Evolutionary conservation across 2,888 invertebrate species (phyloP), one percentile per base, ranked within the genome.

Genomic region (Ectemnius continuus): DNA sequence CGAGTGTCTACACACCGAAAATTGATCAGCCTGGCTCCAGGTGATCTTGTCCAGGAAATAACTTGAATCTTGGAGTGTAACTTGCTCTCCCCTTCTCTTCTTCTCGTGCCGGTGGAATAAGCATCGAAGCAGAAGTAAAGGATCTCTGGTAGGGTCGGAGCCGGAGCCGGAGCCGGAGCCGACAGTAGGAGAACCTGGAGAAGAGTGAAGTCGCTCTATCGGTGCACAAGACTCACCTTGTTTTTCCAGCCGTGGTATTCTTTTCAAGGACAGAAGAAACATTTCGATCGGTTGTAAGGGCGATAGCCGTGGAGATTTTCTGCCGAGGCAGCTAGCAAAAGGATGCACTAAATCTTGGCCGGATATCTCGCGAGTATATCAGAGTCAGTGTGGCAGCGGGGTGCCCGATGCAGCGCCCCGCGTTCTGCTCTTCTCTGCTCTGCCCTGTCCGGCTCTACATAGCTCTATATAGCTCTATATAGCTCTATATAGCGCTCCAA

Each of bases 321-420:
- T 84, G 83, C 82, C 80, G 82, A 13, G 80, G 81, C 79, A 84
- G 80, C 84, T 84, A 84, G 86, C 85, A 84, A 83, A 84, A 85
- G 86, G 86, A 86, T 88, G 88, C 88, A 89, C 89, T 90, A 90
- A 90, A 90, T 90, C 89, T 89, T 87, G 83, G 75, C 82, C 84
- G 85, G 88, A 87, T 89, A 90, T 90, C 90, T 90, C 84, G 84
- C 83, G 86, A 85, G 88, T 88, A 89, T 89, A 90, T 90, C 89
- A 87, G 88, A 89, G 89, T 88, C 88, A 88, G 88, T 89, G 86
- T 88, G 88, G 88, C 89, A 90, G 89, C 89, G 88, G 89, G 89
- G 88, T 89, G 89, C 86, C 88, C 82, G 82, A 79, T 76, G 83
- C 85, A 76, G 79, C 79, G 83, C 80, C 68, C 65, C 76, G 67